Percentiles rank a stretch among this genome's conserved stretches.
These are phyloP conservation scores for Decapterus maruadsi DNA, from an alignment of 2,797 vertebrate genomes.

Conservation along the genomic window DNA sequence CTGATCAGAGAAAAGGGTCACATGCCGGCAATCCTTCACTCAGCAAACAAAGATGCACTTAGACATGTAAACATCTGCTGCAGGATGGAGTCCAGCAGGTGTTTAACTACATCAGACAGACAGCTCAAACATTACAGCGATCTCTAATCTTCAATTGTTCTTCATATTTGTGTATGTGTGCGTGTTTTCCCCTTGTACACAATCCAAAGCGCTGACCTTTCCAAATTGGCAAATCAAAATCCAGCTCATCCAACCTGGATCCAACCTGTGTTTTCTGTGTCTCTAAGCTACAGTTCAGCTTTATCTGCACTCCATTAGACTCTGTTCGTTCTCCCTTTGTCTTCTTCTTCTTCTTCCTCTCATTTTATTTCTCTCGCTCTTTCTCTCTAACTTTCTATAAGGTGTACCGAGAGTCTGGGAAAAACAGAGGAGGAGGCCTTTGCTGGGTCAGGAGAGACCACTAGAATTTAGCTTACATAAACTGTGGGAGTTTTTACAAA, in stretches of 20 bases:
- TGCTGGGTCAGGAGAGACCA: constrained; percentile 49
- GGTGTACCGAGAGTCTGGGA: constrained; percentile 35
- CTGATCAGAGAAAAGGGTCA: constrained; percentile 70
- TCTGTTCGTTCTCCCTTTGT: constrained; percentile 10
- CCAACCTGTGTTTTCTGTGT: constrained; percentile 34
- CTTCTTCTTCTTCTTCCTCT: constrained; percentile 20
- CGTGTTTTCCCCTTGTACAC: constrained; percentile 9
- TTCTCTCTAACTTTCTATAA: constrained; percentile 16
- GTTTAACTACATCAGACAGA: constrained; percentile 59
- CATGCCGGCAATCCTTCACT: constrained; percentile 58
- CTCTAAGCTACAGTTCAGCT: constrained; percentile 40
- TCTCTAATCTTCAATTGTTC: constrained; percentile 49
- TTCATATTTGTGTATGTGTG: constrained; percentile 17
- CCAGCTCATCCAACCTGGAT: constrained; percentile 43
- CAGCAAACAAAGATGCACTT: constrained; percentile 52
- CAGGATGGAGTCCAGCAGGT: constrained; percentile 65
- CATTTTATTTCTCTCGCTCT: neutral
- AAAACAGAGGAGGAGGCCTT: constrained; percentile 37
- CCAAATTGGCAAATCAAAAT: constrained; percentile 52
- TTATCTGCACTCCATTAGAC: constrained; percentile 46
- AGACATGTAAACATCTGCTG: constrained; percentile 59
- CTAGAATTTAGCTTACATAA: constrained; percentile 49
- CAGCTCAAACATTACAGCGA: constrained; percentile 56
- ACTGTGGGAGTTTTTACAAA: constrained; percentile 55
- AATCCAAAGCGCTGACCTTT: constrained; percentile 31